Percentiles rank a stretch among this genome's conserved stretches.
phyloP scores from a whole-genome alignment of 1,140 invertebrate species.

The Magallana angulata region DNA sequence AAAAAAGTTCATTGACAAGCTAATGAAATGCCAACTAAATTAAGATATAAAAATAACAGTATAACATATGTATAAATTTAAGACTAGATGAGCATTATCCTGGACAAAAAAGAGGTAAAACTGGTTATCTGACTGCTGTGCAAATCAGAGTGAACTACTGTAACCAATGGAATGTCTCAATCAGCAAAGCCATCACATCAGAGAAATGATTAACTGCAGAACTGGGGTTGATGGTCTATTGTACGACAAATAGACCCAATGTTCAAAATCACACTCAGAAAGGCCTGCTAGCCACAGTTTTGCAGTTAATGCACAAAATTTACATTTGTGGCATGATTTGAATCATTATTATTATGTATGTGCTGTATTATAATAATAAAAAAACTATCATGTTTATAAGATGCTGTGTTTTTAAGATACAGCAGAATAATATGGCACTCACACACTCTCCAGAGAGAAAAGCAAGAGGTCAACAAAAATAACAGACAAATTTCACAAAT shows the following conservation, averaged over 20 bases:
- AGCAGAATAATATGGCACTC: background rate
- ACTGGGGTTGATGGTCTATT: too few species aligned
- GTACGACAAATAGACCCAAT: too few species aligned
- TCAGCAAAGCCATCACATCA: background rate
- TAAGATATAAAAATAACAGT: background rate
- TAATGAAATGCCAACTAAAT: background rate
- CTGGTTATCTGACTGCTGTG: background rate
- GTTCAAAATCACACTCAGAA: too few species aligned
- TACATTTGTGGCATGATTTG: too few species aligned
- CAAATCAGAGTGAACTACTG: background rate
- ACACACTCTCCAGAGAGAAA: background rate
- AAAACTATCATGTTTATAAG: background rate
- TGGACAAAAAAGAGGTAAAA: constrained; percentile 8
- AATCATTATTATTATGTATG: too few species aligned
- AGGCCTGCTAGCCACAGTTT: too few species aligned
- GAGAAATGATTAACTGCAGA: too few species aligned
- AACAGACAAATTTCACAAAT: background rate
- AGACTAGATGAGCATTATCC: constrained; percentile 15
- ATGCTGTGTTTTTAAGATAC: background rate
- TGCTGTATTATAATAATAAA: too few species aligned
- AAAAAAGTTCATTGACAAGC: too few species aligned
- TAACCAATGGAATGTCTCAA: background rate
- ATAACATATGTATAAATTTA: background rate
- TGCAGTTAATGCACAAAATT: too few species aligned
- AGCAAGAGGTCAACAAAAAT: background rate